These are phyloP conservation scores for Leptatherina wallacei DNA, from an alignment of 2,797 vertebrate species.

Conservation along the genomic window DNA sequence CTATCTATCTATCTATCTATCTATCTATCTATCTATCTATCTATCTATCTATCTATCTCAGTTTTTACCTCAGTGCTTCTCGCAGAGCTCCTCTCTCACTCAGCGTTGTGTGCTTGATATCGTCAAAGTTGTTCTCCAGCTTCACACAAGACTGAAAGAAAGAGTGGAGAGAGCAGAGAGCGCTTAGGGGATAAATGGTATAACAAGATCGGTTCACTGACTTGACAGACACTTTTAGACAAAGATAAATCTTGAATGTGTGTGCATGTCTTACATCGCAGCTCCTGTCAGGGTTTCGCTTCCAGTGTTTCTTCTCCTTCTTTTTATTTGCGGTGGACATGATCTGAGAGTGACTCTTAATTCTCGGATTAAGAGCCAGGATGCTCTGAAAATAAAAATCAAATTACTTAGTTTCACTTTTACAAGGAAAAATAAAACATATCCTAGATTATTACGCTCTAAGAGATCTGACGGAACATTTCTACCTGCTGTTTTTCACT, in stretches of 20 bases:
- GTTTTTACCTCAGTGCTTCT: slow-evolving; percentile 67
- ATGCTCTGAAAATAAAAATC: slow-evolving; percentile 81
- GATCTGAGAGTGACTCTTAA: slow-evolving; percentile 82
- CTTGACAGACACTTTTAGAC: background rate
- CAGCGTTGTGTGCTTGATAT: slow-evolving; percentile 93
- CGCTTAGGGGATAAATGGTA: background rate
- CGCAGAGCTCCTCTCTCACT: slow-evolving; percentile 86
- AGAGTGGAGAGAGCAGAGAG: background rate
- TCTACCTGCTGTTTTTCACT: background rate
- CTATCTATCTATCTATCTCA: background rate
- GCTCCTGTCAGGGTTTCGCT: slow-evolving; percentile 87
- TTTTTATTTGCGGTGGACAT: slow-evolving; percentile 88
- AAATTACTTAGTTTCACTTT: background rate
- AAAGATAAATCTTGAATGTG: background rate
- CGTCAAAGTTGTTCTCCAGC: slow-evolving; percentile 94
- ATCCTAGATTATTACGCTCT: background rate
- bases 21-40: too few relatives aligned
- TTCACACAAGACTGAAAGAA: slow-evolving; percentile 84
- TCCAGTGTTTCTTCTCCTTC: slow-evolving; percentile 91
- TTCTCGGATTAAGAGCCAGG: slow-evolving; percentile 89
- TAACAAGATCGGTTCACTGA: background rate
- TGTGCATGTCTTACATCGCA: slow-evolving; percentile 84
- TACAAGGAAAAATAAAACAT: background rate
- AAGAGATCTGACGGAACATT: background rate
- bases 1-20: too few relatives aligned